Evolutionary conservation across 2,113 vertebrate genomes (phyloP).

Genomic region (Circaetus gallicus): DNA sequence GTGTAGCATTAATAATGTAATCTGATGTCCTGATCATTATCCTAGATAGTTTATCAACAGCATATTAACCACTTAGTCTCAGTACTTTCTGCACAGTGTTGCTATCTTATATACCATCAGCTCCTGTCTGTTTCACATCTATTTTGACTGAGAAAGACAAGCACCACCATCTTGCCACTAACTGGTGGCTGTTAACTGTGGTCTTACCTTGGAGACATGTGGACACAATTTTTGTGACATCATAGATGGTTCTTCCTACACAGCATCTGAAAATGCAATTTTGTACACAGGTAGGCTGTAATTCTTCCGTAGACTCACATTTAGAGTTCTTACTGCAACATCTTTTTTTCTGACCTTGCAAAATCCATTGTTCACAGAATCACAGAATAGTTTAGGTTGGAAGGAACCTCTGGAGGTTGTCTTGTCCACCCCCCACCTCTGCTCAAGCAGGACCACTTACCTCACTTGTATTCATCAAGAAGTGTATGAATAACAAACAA

Average conservation of each 20-base stretch:
- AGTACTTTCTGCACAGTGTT: neutral
- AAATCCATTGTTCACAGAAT: neutral
- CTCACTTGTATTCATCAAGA: neutral
- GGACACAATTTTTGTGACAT: neutral
- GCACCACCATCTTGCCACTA: neutral
- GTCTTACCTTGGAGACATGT: neutral
- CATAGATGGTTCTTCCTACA: neutral
- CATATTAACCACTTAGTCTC: conserved; percentile 23
- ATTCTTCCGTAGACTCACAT: neutral
- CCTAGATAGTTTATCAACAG: conserved; percentile 34
- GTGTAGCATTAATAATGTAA: conserved; percentile 60
- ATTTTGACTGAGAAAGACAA: neutral
- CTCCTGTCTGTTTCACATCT: neutral
- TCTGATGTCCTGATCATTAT: neutral
- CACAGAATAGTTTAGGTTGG: neutral
- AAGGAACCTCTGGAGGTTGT: neutral
- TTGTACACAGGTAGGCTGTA: neutral
- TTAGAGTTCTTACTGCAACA: neutral
- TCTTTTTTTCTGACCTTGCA: neutral
- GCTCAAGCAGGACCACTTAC: neutral
- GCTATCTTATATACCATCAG: neutral
- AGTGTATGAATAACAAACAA: neutral
- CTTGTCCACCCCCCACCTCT: neutral
- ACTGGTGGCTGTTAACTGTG: neutral
- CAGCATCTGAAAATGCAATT: neutral